Evolutionary conservation across 37 sponge, comb jelly and placozoan species (phyloP).

Genomic region (Cliona cf. orientalis): DNA sequence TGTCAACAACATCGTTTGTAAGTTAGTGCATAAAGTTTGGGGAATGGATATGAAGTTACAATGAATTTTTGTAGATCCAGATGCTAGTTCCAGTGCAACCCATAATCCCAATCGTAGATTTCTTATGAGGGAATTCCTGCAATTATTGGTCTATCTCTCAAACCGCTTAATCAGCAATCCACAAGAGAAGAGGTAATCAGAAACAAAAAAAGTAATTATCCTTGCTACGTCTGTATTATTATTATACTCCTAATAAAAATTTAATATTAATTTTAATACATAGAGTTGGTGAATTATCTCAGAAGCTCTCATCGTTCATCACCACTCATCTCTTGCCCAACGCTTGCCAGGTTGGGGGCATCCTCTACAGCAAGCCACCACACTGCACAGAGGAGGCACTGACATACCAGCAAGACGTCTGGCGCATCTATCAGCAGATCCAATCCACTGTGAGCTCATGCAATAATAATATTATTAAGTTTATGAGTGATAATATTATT

Average conservation of each 20-base stretch:
- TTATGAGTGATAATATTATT: background rate
- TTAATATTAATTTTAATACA: background rate
- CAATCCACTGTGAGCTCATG: background rate
- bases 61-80: background rate
- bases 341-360: conserved; percentile 26
- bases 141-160: conserved; percentile 56
- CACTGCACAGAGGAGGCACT: background rate
- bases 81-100: background rate
- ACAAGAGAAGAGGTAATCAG: conserved; percentile 1
- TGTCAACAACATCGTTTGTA: conserved; percentile 33
- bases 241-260: background rate
- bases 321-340: conserved; percentile 13
- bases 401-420: background rate
- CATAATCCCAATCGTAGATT: background rate
- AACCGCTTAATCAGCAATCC: conserved; percentile 43
- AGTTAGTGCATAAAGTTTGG: too few relatives aligned
- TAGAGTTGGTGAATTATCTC: background rate
- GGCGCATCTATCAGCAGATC: background rate
- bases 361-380: background rate
- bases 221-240: background rate
- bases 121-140: conserved; percentile 87
- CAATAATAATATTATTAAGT: background rate
- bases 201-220: too few relatives aligned
- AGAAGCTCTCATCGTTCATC: conserved; percentile 24
- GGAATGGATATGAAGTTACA: background rate